A percentile compares a stretch with the other conserved stretches of the same genome.
Conservation (phyloP, 2,888 invertebrate genomes). For the Hirtodrosophila duncani region DNA sequence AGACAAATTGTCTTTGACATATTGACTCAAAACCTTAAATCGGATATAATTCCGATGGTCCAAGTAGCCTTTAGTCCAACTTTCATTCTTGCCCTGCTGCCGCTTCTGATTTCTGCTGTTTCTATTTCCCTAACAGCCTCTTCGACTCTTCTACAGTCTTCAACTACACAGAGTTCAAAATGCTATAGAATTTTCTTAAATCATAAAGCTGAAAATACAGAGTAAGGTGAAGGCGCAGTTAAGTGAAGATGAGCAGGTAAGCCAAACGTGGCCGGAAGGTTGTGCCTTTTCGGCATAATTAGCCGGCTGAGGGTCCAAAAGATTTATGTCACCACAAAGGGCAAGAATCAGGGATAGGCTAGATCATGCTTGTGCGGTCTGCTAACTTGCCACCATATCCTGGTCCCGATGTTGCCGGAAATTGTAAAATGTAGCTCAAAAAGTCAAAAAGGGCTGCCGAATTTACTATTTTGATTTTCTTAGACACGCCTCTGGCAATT, state of each 20-base stretch:
- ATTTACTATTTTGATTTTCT: not conserved
- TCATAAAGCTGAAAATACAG: constrained; percentile 32
- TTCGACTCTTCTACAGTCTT: too few relatives aligned
- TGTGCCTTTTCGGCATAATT: constrained; percentile 44
- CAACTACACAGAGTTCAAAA: too few relatives aligned
- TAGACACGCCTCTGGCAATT: too few relatives aligned
- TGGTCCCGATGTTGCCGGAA: constrained; percentile 28
- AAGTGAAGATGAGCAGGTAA: constrained; percentile 19
- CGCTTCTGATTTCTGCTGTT: too few relatives aligned
- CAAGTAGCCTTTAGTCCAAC: too few relatives aligned
- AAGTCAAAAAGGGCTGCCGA: constrained; percentile 21
- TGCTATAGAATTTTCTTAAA: too few relatives aligned
- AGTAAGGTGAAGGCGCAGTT: constrained; percentile 6
- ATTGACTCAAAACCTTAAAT: too few relatives aligned
- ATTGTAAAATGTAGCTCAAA: constrained; percentile 19
- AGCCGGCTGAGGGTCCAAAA: constrained; percentile 21
- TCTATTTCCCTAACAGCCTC: too few relatives aligned
- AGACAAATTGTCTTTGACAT: too few relatives aligned
- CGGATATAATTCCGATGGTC: too few relatives aligned
- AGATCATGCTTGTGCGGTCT: constrained; percentile 41
- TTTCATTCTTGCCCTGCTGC: too few relatives aligned
- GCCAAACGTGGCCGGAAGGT: constrained; percentile 34
- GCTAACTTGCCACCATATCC: too few relatives aligned
- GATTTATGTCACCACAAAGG: constrained; percentile 31
- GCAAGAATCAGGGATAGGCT: constrained; percentile 1